Evolutionary conservation across 2,113 vertebrate species (phyloP).

Genomic region (Pituophis catenifer): DNA sequence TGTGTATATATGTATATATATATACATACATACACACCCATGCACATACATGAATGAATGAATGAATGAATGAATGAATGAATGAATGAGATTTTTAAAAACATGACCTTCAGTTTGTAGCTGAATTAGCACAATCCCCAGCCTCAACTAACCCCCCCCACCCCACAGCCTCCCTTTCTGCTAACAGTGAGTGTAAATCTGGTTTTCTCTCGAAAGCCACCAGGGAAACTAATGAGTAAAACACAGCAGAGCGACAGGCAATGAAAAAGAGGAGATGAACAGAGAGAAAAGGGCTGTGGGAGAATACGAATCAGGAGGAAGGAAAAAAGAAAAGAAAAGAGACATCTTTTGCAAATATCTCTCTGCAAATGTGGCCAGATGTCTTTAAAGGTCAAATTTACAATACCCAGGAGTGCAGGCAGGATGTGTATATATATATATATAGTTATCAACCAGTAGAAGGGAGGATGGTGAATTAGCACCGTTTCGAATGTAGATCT

Average conservation of each 20-base stretch:
- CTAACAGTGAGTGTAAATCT: background rate
- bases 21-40: no score
- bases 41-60: no score
- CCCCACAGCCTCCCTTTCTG: no score
- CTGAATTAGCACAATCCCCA: background rate
- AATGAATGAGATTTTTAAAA: background rate
- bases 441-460: background rate
- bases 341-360: slow-evolving; percentile 6
- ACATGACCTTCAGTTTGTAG: background rate
- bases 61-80: background rate
- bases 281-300: background rate
- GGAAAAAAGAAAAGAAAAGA: background rate
- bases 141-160: no score
- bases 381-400: slow-evolving; percentile 26
- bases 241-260: background rate
- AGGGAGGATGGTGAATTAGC: background rate
- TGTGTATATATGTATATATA: no score
- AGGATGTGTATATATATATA: background rate
- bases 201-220: background rate
- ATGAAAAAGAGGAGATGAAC: background rate
- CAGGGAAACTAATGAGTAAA: background rate
- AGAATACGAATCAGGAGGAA: background rate
- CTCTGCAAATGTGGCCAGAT: slow-evolving; percentile 2
- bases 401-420: background rate
- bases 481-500: no score